Base-by-base conservation (phyloP, 2,797 vertebrate species). In the Sebastiscus tertius region DNA sequence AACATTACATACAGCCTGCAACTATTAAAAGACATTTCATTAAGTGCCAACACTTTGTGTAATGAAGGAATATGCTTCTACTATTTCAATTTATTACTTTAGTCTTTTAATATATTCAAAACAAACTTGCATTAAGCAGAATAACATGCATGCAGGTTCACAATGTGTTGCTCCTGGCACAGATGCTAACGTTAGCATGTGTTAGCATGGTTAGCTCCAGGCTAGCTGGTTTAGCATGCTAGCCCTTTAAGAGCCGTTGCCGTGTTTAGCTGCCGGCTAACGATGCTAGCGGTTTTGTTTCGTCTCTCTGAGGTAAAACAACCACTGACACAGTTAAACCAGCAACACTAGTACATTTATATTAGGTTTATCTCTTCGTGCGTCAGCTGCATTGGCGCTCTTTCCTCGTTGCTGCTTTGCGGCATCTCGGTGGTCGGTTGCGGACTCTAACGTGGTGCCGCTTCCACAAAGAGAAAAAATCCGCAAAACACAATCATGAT, bases 401-500 rank as follows among this genome's bases (percentile, higher is more conserved):
- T 83, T 80, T 87, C 85, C 84, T 81, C 68, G 84, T 84, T 79
- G 86, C 88, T 82, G 75, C 87, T 42, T 42, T 94, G 94, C 94
- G 93, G 93, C 89, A 88, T 91, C 14, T 95, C 85, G 74, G 36
- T 14, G 36, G 36, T 14, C 2, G 36, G 89, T 93, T 91, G 93
- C 86, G 92, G 92, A 92, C 89, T 84, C 1, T 89, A 95, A 84
- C 94, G 93, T 94, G 94, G 91, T 92, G 84, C 77, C 72, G 86
- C 80, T 93, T 90, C 93, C 92, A 96, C 95, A 95, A 96, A 96
- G 95, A 92, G 92, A 82, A 83, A 64, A 82, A 81, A 95, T 7
- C 89, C 94, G 93, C 94, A 95, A 95, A 93, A 58, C 0, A 86
- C 81, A 90, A 91, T 84, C 82, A 81, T 65, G 26, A 67, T 74